phyloP scores from a whole-genome alignment of 1,140 invertebrate species.

The Drosophila albomicans region DNA sequence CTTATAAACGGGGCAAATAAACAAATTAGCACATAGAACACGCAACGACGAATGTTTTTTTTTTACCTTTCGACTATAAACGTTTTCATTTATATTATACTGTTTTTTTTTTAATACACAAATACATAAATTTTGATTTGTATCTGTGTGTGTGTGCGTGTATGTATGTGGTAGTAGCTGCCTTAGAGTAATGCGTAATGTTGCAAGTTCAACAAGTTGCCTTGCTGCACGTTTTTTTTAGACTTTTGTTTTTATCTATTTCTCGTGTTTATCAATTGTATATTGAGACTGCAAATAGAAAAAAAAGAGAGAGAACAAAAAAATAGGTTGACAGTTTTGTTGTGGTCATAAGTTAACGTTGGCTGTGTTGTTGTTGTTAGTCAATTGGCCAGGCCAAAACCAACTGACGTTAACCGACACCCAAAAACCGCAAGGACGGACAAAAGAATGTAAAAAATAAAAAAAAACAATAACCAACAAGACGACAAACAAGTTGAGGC shows the following conservation, averaged over 20 bases:
- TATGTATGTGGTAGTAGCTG: slow-evolving; percentile 32
- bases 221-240: slow-evolving; percentile 29
- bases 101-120: slow-evolving; percentile 11
- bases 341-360: slow-evolving; percentile 46
- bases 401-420: slow-evolving; percentile 24
- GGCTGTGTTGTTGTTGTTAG: slow-evolving; percentile 12
- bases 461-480: slow-evolving; percentile 1
- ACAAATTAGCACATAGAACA: slow-evolving; percentile 38
- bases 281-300: slow-evolving; percentile 74
- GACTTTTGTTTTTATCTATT: slow-evolving; percentile 17
- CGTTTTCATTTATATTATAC: neutral
- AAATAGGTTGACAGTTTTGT: slow-evolving; percentile 48
- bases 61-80: slow-evolving; percentile 37
- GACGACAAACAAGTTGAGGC: neutral
- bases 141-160: slow-evolving; percentile 17
- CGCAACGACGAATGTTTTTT: slow-evolving; percentile 8
- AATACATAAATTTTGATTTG: neutral
- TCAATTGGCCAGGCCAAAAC: slow-evolving; percentile 11
- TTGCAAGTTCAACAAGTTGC: slow-evolving; percentile 43
- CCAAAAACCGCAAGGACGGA: slow-evolving; percentile 8
- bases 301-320: slow-evolving; percentile 40
- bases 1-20: slow-evolving; percentile 25
- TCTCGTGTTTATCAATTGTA: slow-evolving; percentile 69
- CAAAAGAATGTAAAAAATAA: neutral
- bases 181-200: slow-evolving; percentile 33